Conservation (phyloP, 2,113 vertebrate species). For the Alces alces region DNA sequence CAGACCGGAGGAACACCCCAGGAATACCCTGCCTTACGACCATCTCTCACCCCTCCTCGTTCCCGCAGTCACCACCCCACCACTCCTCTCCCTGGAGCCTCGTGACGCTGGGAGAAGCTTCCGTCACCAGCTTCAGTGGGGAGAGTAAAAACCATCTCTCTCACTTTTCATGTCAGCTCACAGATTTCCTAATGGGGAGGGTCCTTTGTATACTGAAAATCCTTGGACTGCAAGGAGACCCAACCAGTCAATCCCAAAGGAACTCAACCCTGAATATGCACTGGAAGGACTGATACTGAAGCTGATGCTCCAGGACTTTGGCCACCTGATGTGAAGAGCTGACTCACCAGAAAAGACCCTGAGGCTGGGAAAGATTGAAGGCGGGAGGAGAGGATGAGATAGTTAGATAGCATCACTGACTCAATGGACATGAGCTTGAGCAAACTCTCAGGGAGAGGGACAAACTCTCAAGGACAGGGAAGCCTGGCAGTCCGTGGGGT, state of each 20-base stretch:
- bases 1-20: fast-evolving
- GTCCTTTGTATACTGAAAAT: background rate
- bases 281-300: background rate
- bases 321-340: background rate
- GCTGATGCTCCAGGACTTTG: background rate
- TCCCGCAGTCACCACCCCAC: background rate
- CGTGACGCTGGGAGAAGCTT: background rate
- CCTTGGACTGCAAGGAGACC: background rate
- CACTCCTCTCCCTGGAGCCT: background rate
- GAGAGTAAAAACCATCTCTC: background rate
- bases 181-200: background rate
- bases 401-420: background rate
- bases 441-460: background rate
- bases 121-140: background rate
- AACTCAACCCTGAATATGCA: background rate
- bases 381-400: background rate
- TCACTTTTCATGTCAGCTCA: background rate
- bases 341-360: background rate
- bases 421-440: background rate
- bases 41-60: background rate
- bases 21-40: fast-evolving
- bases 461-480: background rate
- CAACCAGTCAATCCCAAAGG: background rate
- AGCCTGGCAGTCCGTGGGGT: background rate
- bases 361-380: background rate